These are phyloP conservation scores for Caracal caracal DNA, from an alignment of 2,113 vertebrate genomes.

Conservation along the genomic window DNA sequence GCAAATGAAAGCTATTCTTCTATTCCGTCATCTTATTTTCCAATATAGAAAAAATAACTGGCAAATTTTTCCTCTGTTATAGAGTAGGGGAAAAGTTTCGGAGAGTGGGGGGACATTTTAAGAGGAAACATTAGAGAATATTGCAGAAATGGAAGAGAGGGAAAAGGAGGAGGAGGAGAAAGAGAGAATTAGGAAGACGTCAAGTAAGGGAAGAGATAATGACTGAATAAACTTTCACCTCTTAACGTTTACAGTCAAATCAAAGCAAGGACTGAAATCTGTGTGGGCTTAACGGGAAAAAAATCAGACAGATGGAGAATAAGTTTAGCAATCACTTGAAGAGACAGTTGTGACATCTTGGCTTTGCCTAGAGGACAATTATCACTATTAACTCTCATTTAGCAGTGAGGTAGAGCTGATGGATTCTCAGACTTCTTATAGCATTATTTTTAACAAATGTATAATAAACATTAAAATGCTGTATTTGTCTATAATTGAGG, in stretches of 20 bases:
- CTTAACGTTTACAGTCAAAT: background rate
- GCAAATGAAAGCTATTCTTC: background rate
- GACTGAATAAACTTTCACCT: background rate
- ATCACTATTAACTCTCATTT: background rate
- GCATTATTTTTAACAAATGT: background rate
- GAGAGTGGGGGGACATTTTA: background rate
- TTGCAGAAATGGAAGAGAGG: accelerated
- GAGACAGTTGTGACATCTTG: background rate
- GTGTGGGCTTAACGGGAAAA: background rate
- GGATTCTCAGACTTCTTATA: background rate
- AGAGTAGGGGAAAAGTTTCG: background rate
- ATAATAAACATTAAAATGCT: background rate
- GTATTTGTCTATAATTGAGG: background rate
- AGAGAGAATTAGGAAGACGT: background rate
- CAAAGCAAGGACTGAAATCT: background rate
- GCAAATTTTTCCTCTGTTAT: background rate
- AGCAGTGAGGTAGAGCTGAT: background rate
- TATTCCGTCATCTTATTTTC: background rate
- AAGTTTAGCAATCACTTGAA: background rate
- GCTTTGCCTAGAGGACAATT: background rate
- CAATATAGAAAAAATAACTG: background rate
- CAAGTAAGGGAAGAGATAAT: background rate
- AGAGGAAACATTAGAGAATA: background rate
- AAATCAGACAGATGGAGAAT: background rate
- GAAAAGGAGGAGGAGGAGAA: background rate